Conservation (phyloP, 2,888 invertebrate species). For the Amiota minor region DNA sequence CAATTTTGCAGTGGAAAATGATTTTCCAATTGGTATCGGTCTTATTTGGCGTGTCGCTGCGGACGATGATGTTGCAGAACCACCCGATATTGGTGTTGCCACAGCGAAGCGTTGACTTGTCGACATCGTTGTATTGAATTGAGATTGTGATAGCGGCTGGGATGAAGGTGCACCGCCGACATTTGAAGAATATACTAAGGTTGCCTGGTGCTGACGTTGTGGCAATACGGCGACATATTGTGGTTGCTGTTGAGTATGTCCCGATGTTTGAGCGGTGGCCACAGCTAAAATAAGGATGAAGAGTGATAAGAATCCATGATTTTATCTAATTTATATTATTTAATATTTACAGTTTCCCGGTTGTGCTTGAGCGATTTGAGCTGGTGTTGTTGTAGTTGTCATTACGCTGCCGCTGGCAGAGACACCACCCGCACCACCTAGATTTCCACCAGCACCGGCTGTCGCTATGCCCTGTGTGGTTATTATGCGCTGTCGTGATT, state of each 20-base stretch:
- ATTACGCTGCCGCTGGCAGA: constrained; percentile 53
- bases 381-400: constrained; percentile 52
- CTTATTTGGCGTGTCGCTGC: constrained; percentile 70
- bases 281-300: constrained; percentile 36
- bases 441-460: constrained; percentile 45
- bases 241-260: constrained; percentile 44
- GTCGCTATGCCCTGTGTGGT: constrained; percentile 66
- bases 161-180: constrained; percentile 57
- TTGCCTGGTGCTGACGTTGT: constrained; percentile 71
- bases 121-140: constrained; percentile 66
- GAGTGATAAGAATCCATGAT: constrained; percentile 7
- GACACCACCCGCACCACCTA: constrained; percentile 49
- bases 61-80: constrained; percentile 53
- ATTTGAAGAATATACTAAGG: constrained; percentile 72
- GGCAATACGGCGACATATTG: constrained; percentile 73
- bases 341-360: constrained; percentile 51
- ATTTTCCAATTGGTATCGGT: constrained; percentile 70
- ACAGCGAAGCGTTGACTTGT: constrained; percentile 69
- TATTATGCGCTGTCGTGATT: constrained; percentile 70
- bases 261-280: background rate
- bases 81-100: constrained; percentile 59
- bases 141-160: constrained; percentile 61
- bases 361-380: constrained; percentile 48
- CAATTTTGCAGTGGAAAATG: constrained; percentile 69
- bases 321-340: background rate